Conservation (phyloP, 2,888 invertebrate genomes). For the Agonopterix alstromeriana region DNA sequence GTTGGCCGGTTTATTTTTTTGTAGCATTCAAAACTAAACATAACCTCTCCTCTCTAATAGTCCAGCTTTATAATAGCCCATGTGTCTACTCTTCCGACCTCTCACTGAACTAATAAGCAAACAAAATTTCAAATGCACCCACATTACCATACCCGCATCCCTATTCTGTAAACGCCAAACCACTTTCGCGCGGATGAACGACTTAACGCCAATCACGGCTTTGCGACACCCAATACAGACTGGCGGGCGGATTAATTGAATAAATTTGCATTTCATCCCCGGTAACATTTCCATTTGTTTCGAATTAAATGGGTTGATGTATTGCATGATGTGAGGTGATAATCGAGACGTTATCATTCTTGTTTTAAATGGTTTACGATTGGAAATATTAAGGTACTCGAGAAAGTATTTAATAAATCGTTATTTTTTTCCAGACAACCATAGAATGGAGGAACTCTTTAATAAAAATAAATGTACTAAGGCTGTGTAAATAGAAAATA, state of each 20-base stretch:
- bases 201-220: slow-evolving; percentile 70
- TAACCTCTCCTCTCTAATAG: too few species aligned
- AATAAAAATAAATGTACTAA: too few species aligned
- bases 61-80: too few species aligned
- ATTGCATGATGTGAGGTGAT: background rate
- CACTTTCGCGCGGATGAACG: slow-evolving; percentile 50
- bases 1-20: too few species aligned
- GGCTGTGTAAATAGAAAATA: too few species aligned
- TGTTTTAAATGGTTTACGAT: too few species aligned
- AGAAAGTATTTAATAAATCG: too few species aligned
- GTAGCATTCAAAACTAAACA: too few species aligned
- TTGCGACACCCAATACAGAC: slow-evolving; percentile 66
- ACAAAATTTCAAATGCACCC: slow-evolving; percentile 54
- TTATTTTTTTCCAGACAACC: too few species aligned
- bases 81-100: background rate
- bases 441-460: too few species aligned
- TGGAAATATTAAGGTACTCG: too few species aligned
- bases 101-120: slow-evolving; percentile 47
- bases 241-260: slow-evolving; percentile 69
- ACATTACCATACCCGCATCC: slow-evolving; percentile 13
- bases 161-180: slow-evolving; percentile 47
- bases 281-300: slow-evolving; percentile 69
- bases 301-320: slow-evolving; percentile 39
- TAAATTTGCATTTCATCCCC: slow-evolving; percentile 68
- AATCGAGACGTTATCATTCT: background rate